These are phyloP conservation scores for Arothron firmamentum DNA, from an alignment of 2,113 vertebrate genomes.

Conservation along the genomic window DNA sequence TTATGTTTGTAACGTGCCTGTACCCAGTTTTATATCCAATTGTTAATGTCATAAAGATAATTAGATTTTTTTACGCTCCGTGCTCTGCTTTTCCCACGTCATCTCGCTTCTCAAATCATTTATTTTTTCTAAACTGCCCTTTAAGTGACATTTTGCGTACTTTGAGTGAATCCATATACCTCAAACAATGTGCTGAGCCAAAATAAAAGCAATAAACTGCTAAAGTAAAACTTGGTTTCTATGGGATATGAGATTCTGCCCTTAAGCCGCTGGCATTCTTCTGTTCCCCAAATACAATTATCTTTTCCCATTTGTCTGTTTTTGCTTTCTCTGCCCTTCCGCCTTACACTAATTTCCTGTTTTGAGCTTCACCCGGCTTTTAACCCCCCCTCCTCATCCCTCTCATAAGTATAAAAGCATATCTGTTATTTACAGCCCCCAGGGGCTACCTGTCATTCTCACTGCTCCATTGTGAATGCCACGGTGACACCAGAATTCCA, in stretches of 20 bases:
- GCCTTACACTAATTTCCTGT: slow-evolving; percentile 70
- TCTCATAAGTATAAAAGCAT: slow-evolving; percentile 49
- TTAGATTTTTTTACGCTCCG: no score
- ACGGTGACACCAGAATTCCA: slow-evolving; percentile 70
- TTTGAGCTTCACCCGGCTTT: slow-evolving; percentile 62
- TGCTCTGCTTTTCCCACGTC: no score
- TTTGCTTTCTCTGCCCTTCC: slow-evolving; percentile 58
- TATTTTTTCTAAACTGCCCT: neutral
- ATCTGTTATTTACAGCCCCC: slow-evolving; percentile 70
- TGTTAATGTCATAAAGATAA: neutral
- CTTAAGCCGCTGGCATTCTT: slow-evolving; percentile 49
- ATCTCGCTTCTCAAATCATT: neutral
- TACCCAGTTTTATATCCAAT: slow-evolving; percentile 11
- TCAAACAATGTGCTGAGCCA: neutral
- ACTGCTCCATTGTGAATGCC: slow-evolving; percentile 60
- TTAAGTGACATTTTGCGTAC: no score
- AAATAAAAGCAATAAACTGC: slow-evolving; percentile 1
- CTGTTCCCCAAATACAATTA: slow-evolving; percentile 57
- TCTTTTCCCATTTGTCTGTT: slow-evolving; percentile 67
- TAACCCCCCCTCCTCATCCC: slow-evolving; percentile 13
- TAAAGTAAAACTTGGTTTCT: slow-evolving; percentile 32
- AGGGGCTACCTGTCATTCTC: slow-evolving; percentile 72
- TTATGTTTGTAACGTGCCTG: slow-evolving; percentile 5
- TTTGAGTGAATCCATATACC: neutral
- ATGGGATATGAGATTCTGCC: slow-evolving; percentile 38